phyloP scores from a whole-genome alignment of 2,797 vertebrate genomes.

The Galagoides demidoff region DNA sequence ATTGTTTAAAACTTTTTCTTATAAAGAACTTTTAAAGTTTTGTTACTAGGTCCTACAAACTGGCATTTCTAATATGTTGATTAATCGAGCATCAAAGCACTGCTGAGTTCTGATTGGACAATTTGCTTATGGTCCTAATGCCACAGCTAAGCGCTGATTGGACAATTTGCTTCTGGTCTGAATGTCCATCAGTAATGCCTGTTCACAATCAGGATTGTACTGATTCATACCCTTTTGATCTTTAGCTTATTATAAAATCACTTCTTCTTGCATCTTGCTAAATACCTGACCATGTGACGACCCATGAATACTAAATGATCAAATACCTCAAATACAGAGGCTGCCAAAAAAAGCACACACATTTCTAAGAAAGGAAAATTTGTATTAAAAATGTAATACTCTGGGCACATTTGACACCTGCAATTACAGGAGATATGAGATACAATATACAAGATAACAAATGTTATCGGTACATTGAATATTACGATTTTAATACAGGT shows the following conservation, averaged over 20 bases:
- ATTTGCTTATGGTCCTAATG: not conserved
- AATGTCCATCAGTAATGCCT: not conserved
- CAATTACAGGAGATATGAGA: no score
- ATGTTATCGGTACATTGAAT: no score
- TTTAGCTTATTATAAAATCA: not conserved
- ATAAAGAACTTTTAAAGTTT: not conserved
- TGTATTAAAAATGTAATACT: no score
- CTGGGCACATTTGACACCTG: no score
- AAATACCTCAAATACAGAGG: not conserved
- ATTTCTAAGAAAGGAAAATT: no score
- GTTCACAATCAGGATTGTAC: not conserved
- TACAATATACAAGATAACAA: no score
- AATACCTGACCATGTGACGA: not conserved
- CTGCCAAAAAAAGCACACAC: no score
- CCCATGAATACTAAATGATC: not conserved
- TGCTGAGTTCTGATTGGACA: not conserved
- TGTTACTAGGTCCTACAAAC: not conserved
- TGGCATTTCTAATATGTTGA: not conserved
- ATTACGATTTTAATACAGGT: no score
- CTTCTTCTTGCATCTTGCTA: constrained; percentile 4
- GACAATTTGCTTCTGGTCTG: not conserved
- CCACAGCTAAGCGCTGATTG: not conserved
- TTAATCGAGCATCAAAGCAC: not conserved
- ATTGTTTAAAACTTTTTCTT: not conserved
- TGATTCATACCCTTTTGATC: not conserved